A percentile compares a stretch with the other conserved stretches of the same genome.
Conservation (phyloP, 2,797 vertebrate species). For the Diglossa cyanea region DNA sequence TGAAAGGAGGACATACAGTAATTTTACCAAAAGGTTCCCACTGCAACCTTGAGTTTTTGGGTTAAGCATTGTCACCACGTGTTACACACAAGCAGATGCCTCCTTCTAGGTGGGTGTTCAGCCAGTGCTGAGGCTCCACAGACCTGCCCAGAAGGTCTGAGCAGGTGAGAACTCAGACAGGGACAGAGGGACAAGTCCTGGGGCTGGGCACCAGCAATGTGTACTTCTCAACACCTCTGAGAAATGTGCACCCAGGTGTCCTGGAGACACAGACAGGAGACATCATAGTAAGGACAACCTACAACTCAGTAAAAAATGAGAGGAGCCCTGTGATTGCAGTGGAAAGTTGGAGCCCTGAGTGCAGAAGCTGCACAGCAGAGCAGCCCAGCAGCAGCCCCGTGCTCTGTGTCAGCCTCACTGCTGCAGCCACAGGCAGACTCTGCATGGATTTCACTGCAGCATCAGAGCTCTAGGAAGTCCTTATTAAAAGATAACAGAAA, state of each 20-base stretch:
- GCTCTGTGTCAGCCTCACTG: rapidly evolving
- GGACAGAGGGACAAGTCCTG: not conserved
- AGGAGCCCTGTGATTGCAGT: rapidly evolving
- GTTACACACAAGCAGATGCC: rapidly evolving
- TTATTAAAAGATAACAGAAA: not conserved
- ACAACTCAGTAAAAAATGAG: not conserved
- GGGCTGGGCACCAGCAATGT: not conserved
- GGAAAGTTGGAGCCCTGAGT: not conserved
- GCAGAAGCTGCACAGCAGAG: not conserved
- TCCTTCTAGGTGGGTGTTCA: not conserved
- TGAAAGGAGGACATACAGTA: not conserved
- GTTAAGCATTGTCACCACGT: rapidly evolving
- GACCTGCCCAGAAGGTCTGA: not conserved
- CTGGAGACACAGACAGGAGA: not conserved
- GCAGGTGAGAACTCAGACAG: not conserved
- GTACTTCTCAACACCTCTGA: not conserved
- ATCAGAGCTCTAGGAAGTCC: not conserved
- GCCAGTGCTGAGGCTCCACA: not conserved
- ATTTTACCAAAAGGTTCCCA: not conserved
- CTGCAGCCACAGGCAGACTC: not conserved
- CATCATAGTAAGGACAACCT: not conserved
- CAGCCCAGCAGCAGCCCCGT: not conserved
- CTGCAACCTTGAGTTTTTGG: not conserved
- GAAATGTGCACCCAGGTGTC: rapidly evolving
- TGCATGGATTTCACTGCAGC: not conserved